Evolutionary conservation across 1,140 invertebrate species (phyloP), one percentile per base, ranked within the genome.

Genomic region (Heliconius himera): DNA sequence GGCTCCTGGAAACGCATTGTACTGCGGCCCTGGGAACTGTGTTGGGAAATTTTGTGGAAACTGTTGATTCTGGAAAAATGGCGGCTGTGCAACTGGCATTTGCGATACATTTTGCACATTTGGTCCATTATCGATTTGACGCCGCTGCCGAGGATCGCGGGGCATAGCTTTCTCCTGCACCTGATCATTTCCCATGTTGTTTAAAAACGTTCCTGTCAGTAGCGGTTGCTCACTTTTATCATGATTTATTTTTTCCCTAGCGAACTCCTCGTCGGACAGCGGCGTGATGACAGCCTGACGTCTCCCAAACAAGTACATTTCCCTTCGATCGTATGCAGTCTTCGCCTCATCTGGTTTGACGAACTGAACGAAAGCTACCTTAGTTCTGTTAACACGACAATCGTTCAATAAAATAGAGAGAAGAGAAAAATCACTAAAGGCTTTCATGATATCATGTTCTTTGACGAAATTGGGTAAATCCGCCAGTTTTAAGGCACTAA

Each of bases 401-500:
- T 96, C 95, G 41, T 95, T 95, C 29, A 96, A 87, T 20, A 96
- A 96, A n/a, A 98, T 96, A 33, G 97, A 96, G 1, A 97, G 92
- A 9, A 98, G 94, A 4, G 97, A 96, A 88, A 96, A 96, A 0
- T 96, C 96, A 8, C 96, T 96, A 86, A 98, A 98, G 73, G 97
- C 95, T 84, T 97, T 97, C 26, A 96, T 96, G 9, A 98, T 96
- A 82, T 98, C 97, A 79, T 97, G 96, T 85, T 97, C 97, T 87
- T 97, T 97, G 54, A 96, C 96, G 82, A 96, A 96, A n/a, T 96
- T 95, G 0, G 97, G 97, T 22, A 98, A 83, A 70, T 97, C 97
- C 73, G 96, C 95, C 0, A 98, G 84, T 78, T 96, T 95, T 0
- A 98, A 89, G 11, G 96, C 96, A 9, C 90, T 94, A 73, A 80